A percentile compares a stretch with the other conserved stretches of the same genome.
phyloP scores from a whole-genome alignment of 2,888 invertebrate species.

The Lasius fuliginosus region DNA sequence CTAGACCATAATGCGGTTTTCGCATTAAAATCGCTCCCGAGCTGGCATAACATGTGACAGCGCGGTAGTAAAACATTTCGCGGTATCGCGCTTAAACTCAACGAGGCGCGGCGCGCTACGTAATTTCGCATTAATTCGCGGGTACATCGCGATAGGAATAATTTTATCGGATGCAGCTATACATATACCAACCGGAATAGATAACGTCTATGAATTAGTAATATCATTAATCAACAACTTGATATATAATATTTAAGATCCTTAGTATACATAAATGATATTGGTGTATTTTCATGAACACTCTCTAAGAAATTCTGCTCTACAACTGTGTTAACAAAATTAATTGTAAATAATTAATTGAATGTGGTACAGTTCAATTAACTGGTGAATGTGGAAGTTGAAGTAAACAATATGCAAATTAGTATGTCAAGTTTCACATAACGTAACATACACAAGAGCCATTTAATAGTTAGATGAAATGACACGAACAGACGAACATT shows the following conservation, averaged over 20 bases:
- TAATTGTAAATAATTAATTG: neutral
- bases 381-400: no score
- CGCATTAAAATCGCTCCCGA: conserved; percentile 49
- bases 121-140: conserved; percentile 52
- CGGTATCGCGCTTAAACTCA: conserved; percentile 47
- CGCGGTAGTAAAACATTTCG: conserved; percentile 54
- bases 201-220: conserved; percentile 34
- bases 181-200: conserved; percentile 26
- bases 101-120: conserved; percentile 26
- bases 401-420: neutral
- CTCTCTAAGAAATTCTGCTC: neutral
- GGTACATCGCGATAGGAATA: conserved; percentile 42
- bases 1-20: conserved; percentile 41
- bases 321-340: neutral
- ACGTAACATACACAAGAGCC: neutral
- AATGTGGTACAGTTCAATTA: neutral
- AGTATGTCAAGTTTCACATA: neutral
- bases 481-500: neutral
- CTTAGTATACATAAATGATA: neutral
- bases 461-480: neutral
- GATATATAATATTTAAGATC: conserved; percentile 15
- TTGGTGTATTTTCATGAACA: neutral
- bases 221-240: conserved; percentile 40
- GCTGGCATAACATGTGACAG: conserved; percentile 47
- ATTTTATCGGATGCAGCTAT: conserved; percentile 43